Evolutionary conservation across 1,140 invertebrate genomes (phyloP).

Genomic region (Drosophila auraria): DNA sequence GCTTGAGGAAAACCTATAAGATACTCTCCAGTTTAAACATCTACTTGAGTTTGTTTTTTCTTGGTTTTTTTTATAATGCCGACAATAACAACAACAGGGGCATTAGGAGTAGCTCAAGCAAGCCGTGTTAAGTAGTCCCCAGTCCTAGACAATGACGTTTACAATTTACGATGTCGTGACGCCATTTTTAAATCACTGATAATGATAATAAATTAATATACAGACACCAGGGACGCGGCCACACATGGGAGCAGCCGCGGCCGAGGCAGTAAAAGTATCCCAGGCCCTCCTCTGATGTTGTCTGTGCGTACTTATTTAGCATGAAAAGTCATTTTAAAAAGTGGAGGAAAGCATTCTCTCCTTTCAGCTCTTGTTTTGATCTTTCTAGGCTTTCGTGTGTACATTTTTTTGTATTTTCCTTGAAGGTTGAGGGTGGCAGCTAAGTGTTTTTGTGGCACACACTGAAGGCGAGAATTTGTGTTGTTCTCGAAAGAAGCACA

Average conservation of each 20-base stretch:
- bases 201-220: constrained; percentile 84
- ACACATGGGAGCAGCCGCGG: constrained; percentile 38
- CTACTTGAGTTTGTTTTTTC: constrained; percentile 3
- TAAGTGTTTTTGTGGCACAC: constrained; percentile 70
- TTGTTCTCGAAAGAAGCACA: not conserved
- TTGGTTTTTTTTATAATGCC: constrained; percentile 16
- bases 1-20: constrained; percentile 22
- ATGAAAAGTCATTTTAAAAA: constrained; percentile 82
- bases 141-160: constrained; percentile 66
- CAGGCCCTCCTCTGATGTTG: constrained; percentile 26
- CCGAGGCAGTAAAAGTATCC: constrained; percentile 25
- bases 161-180: constrained; percentile 81
- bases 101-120: constrained; percentile 21
- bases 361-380: constrained; percentile 50
- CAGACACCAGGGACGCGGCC: constrained; percentile 43
- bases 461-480: constrained; percentile 3
- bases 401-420: constrained; percentile 9
- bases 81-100: constrained; percentile 48
- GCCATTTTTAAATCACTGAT: constrained; percentile 84
- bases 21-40: constrained; percentile 24
- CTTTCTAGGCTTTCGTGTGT: constrained; percentile 48
- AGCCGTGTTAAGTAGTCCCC: constrained; percentile 73
- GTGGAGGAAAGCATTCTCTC: constrained; percentile 46
- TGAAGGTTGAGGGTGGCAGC: constrained; percentile 17
- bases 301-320: constrained; percentile 76